Percentiles rank a stretch among this genome's conserved stretches.
phyloP scores from a whole-genome alignment of 2,797 vertebrate genomes.

The Peromyscus aztecus region DNA sequence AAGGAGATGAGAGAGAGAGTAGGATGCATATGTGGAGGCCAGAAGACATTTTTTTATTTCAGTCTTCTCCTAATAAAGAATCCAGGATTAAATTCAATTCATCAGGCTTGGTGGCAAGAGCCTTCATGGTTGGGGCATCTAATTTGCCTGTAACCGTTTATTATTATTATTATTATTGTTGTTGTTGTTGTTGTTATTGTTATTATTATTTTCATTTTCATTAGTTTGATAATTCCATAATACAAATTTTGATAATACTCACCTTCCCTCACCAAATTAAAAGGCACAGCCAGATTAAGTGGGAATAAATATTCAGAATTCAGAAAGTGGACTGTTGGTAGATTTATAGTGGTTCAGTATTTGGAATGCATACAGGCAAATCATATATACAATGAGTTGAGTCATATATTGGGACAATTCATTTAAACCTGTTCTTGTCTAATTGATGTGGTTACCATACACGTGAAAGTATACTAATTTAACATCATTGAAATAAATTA shows the following conservation, averaged over 20 bases:
- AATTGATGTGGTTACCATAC: neutral
- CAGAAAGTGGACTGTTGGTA: neutral
- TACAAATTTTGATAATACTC: neutral
- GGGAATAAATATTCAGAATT: neutral
- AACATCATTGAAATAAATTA: conserved; percentile 21
- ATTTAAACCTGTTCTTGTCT: neutral
- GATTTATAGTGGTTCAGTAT: neutral
- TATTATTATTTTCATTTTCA: neutral
- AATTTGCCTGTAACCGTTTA: rapidly evolving
- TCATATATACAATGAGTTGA: neutral
- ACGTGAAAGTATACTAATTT: neutral
- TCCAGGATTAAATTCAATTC: neutral
- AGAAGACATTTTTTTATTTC: neutral
- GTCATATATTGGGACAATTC: neutral
- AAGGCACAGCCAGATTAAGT: neutral
- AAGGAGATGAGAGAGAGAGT: neutral
- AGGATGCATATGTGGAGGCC: no score
- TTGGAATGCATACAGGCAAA: neutral
- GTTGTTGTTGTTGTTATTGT: neutral
- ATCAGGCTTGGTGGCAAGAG: neutral
- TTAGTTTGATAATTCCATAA: neutral
- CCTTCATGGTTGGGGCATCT: neutral
- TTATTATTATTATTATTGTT: neutral
- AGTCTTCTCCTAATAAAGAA: neutral
- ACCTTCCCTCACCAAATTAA: neutral